Conservation (phyloP, 2,888 invertebrate genomes). For the Aethes cnicana region DNA sequence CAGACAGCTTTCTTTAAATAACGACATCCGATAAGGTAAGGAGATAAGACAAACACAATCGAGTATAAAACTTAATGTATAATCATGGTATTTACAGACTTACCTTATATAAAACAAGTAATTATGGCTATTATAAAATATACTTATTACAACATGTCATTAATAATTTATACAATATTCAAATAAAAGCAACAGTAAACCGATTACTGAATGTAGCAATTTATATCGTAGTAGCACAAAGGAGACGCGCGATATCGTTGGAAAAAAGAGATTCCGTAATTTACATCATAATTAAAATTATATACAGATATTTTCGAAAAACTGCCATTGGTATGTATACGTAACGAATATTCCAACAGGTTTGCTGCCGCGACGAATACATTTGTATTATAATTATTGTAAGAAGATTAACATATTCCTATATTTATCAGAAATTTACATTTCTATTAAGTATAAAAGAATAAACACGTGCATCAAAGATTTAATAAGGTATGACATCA, state of each 20-base stretch:
- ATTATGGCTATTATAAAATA: slow-evolving; percentile 80
- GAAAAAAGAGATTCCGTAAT: slow-evolving; percentile 79
- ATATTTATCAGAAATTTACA: slow-evolving; percentile 25
- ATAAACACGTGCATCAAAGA: slow-evolving; percentile 28
- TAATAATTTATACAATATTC: slow-evolving; percentile 78
- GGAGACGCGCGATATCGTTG: slow-evolving; percentile 66
- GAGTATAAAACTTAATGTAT: slow-evolving; percentile 82
- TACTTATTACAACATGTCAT: slow-evolving; percentile 80
- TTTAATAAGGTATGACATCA: slow-evolving; percentile 24
- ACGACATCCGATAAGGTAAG: too few species aligned
- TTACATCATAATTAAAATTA: slow-evolving; percentile 70
- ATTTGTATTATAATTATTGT: slow-evolving; percentile 29
- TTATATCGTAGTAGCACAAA: slow-evolving; percentile 71
- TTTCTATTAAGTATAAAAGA: slow-evolving; percentile 26
- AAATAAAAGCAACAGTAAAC: slow-evolving; percentile 79
- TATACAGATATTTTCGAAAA: slow-evolving; percentile 66
- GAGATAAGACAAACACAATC: slow-evolving; percentile 72
- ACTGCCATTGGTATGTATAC: slow-evolving; percentile 62
- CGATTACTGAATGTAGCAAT: slow-evolving; percentile 69
- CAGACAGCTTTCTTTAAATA: too few species aligned
- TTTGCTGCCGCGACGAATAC: slow-evolving; percentile 39
- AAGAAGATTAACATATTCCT: slow-evolving; percentile 28
- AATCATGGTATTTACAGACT: slow-evolving; percentile 82
- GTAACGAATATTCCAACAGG: slow-evolving; percentile 38
- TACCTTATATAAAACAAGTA: slow-evolving; percentile 81